Evolutionary conservation across 2,797 vertebrate species (phyloP).

Genomic region (Sebastes cheni): DNA sequence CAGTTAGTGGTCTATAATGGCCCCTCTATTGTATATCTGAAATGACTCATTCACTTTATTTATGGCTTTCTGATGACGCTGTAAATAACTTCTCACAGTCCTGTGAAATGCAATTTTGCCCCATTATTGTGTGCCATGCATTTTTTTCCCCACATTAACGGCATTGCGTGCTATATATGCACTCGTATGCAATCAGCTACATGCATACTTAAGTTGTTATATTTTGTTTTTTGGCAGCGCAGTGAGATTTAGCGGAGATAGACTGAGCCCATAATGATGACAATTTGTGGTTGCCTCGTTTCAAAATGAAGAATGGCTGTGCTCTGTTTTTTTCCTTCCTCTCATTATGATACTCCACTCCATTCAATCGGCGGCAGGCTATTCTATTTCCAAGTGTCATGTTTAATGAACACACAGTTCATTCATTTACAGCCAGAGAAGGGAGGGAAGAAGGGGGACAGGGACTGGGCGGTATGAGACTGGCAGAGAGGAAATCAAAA

Average conservation of each 20-base stretch:
- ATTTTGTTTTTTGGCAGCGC: conserved; percentile 7
- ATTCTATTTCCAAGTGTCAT: conserved; percentile 69
- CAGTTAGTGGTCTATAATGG: conserved; percentile 61
- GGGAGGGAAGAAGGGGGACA: background rate
- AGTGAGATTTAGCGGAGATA: conserved; percentile 51
- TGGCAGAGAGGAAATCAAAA: conserved; percentile 43
- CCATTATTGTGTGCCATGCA: conserved; percentile 25
- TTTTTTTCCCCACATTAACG: background rate
- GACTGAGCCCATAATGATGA: conserved; percentile 43
- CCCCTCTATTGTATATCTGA: conserved; percentile 61
- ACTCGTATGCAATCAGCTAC: background rate
- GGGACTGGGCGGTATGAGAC: background rate
- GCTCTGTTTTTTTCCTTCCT: conserved; percentile 31
- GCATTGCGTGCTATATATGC: background rate
- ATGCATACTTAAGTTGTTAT: conserved; percentile 27
- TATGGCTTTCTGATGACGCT: conserved; percentile 65
- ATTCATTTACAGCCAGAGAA: conserved; percentile 54
- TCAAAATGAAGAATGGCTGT: conserved; percentile 58
- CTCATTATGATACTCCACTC: conserved; percentile 62
- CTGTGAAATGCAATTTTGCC: conserved; percentile 37
- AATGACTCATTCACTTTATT: conserved; percentile 74
- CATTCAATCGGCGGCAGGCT: conserved; percentile 50
- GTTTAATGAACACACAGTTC: conserved; percentile 71
- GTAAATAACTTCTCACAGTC: conserved; percentile 58
- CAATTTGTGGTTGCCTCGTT: conserved; percentile 44